Conservation (phyloP, 2,797 vertebrate genomes). For the Cuculus canorus region DNA sequence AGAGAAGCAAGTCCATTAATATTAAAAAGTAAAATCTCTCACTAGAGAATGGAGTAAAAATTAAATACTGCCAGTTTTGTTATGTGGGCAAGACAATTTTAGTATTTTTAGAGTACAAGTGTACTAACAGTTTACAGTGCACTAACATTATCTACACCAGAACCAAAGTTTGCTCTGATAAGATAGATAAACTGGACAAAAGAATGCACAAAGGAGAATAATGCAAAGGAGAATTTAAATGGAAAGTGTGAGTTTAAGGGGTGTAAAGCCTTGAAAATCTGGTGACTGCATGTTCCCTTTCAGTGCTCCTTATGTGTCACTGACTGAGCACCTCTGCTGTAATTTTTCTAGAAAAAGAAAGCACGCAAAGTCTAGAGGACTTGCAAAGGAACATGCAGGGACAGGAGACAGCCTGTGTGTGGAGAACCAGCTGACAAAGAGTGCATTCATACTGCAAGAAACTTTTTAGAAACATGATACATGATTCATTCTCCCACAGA, state of each 20-base stretch:
- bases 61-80: not conserved
- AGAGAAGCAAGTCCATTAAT: not conserved
- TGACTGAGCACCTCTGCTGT: not conserved
- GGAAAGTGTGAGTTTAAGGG: not conserved
- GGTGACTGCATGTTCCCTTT: not conserved
- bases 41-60: not conserved
- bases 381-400: not conserved
- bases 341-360: not conserved
- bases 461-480: conserved; percentile 41
- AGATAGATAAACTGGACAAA: not conserved
- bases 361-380: not conserved
- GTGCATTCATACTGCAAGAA: not conserved
- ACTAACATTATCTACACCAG: not conserved
- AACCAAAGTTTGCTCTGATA: not conserved
- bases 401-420: not conserved
- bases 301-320: not conserved
- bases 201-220: not conserved
- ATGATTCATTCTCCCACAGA: conserved; percentile 63
- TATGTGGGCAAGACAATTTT: not conserved
- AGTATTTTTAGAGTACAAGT: not conserved
- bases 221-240: not conserved
- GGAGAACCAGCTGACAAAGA: conserved; percentile 23
- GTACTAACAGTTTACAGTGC: not conserved
- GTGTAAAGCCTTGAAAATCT: not conserved
- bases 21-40: not conserved